Base-by-base conservation (phyloP, 2,113 vertebrate genomes). In the Fukomys damarensis region DNA sequence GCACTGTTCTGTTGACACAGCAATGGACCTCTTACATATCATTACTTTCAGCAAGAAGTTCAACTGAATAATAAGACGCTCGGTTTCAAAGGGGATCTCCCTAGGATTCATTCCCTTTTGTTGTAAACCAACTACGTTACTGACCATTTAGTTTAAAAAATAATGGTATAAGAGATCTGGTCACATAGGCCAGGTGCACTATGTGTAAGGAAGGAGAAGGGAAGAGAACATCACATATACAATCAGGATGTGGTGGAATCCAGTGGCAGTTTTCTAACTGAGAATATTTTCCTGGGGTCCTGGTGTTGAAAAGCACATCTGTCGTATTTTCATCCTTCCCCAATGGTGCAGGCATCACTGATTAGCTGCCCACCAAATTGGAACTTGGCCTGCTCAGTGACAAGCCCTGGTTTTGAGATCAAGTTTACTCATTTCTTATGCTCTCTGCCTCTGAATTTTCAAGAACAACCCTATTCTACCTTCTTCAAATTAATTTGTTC, bases 141-240 rank as follows among this genome's bases (percentile, higher is more conserved):
- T 89, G 79, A 26, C 63, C 54, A 17, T 32, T 95, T 91, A 28
- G 41, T 52, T 86, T 66, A 91, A 91, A 49, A 82, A 63, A n/a
- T 32, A 20, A 26, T 5, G 26, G 26, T 26, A 70, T 26, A 52
- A 74, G 9, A 87, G 43, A 35, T 61, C 22, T 79, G 32, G 46
- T 54, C 38, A 74, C 91, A 76, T 41, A 46, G 11, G 14, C 38
- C 58, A 63, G 41, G 68, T 61, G 24, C 49, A 63, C 43, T 7
- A 22, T 19, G 49, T 32, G 49, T 19, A 63, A 74, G 22, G 41
- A 89, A 93, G 52, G n/a, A 38, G 38, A 41, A 19, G 1, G 32
- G 58, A 24, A 19, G 9, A 13, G 19, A 4, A 35, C 87, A 88
- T 12, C 63, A 89, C 19, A 54, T n/a, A 56, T 43, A 17, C n/a